These are phyloP conservation scores for Chiloscyllium plagiosum DNA, from an alignment of 2,113 vertebrate genomes.

Conservation along the genomic window DNA sequence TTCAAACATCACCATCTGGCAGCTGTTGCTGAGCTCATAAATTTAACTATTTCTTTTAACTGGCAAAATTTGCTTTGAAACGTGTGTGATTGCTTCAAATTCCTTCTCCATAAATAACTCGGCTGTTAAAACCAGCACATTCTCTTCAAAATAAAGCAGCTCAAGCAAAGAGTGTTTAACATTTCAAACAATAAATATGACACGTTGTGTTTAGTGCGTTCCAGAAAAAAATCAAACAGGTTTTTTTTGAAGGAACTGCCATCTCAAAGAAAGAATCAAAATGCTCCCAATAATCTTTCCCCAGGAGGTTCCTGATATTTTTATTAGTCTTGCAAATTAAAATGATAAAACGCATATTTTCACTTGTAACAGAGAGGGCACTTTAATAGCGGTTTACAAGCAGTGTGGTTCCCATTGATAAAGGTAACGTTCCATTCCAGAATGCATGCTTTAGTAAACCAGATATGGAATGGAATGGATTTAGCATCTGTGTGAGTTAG, in stretches of 20 bases:
- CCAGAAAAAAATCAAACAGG: background rate
- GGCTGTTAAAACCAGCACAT: background rate
- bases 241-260: background rate
- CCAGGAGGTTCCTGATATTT: background rate
- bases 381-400: background rate
- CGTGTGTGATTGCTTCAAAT: background rate
- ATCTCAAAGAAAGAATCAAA: background rate
- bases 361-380: background rate
- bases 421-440: background rate
- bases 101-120: background rate
- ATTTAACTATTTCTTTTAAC: slow-evolving; percentile 30
- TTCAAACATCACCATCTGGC: slow-evolving; percentile 34
- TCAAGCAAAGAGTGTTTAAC: background rate
- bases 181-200: background rate
- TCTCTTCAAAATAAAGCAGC: background rate
- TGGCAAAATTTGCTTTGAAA: slow-evolving; percentile 27
- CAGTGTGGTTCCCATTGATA: background rate
- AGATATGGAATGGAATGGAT: background rate
- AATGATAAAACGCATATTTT: background rate
- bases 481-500: background rate
- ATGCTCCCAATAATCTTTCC: background rate
- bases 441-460: background rate
- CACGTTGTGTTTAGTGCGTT: background rate
- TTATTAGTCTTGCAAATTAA: background rate
- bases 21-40: slow-evolving; percentile 35